Evolutionary conservation across 2,888 invertebrate species (phyloP), one percentile per base, ranked within the genome.

Genomic region (Operophtera brumata): DNA sequence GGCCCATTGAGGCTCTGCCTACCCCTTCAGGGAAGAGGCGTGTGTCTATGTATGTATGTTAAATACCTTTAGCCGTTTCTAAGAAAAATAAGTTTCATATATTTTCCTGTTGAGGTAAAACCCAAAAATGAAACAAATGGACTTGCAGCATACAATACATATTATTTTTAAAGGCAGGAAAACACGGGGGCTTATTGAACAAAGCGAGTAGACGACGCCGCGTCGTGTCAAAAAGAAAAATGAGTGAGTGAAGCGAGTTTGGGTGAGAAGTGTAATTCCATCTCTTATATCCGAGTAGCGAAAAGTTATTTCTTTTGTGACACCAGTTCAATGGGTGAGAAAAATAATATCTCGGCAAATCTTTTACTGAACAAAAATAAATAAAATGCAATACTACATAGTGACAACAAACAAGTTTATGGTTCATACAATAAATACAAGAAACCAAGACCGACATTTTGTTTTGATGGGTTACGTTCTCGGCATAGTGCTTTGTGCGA

Each of bases 251-350:
- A 14, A 51, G 45, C 13, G 28, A 28, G 40, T 50, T 20, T 5
- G 25, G n/a, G 11, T 35, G 45, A 45, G 45, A 51, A 35, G 45
- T 41, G 41, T 42, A 36, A 52, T 36, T 52, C 46, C 36, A 39
- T 52, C 36, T 46, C 42, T 12, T 47, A 28, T 26, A n/a, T 30
- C 13, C 42, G 30, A 32, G 37, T 30, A 42, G 42, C 30, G 32
- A 53, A 45, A 46, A 46, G 45, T 46, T 53, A 53, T 47, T 25
- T 32, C 36, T 47, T 47, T 47, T 42, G 36, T 42, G 52, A 26
- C 41, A 36, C 32, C 52, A 41, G 42, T 47, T 42, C 37, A 47
- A 43, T 47, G 37, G 41, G 12, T 42, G 47, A 47, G 47, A 47
- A 41, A 46, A 47, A 45, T 35, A 42, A 37, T 47, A 30, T 25